These are phyloP conservation scores for Lithophane semibrunnea DNA, from an alignment of 2,888 invertebrate genomes.

Conservation along the genomic window DNA sequence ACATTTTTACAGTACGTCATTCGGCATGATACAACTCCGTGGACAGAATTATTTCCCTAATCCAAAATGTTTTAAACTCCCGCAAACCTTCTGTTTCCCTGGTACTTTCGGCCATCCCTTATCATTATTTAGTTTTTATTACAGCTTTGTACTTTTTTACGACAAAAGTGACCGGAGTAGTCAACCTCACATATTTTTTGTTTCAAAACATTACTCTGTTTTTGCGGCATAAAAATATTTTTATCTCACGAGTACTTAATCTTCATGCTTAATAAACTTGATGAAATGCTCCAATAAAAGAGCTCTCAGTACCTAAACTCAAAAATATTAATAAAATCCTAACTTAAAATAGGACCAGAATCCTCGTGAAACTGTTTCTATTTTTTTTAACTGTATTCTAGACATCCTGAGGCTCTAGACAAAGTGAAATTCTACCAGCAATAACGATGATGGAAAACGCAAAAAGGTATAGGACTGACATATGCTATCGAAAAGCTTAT, in stretches of 20 bases:
- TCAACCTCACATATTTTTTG: conserved; percentile 51
- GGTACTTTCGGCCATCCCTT: conserved; percentile 56
- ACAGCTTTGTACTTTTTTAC: conserved; percentile 56
- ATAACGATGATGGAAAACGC: too few relatives aligned
- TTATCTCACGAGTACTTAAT: conserved; percentile 52
- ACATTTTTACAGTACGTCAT: conserved; percentile 57
- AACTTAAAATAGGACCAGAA: neutral
- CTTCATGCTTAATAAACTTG: conserved; percentile 60
- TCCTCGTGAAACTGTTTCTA: neutral
- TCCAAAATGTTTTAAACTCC: conserved; percentile 63
- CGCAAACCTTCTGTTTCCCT: conserved; percentile 49
- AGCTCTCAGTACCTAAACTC: neutral
- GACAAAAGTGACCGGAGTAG: conserved; percentile 57
- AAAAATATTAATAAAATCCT: neutral
- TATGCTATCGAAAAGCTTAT: too few relatives aligned
- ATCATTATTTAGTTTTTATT: conserved; percentile 66
- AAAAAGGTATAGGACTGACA: too few relatives aligned
- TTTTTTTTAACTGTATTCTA: neutral
- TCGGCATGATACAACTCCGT: conserved; percentile 35
- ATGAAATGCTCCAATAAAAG: conserved; percentile 49
- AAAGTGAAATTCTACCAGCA: too few relatives aligned
- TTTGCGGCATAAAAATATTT: conserved; percentile 40
- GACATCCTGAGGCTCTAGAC: too few relatives aligned
- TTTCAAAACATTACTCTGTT: conserved; percentile 53
- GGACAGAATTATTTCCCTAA: conserved; percentile 58